phyloP scores from a whole-genome alignment of 2,113 vertebrate species.

The Gambusia holbrooki region DNA sequence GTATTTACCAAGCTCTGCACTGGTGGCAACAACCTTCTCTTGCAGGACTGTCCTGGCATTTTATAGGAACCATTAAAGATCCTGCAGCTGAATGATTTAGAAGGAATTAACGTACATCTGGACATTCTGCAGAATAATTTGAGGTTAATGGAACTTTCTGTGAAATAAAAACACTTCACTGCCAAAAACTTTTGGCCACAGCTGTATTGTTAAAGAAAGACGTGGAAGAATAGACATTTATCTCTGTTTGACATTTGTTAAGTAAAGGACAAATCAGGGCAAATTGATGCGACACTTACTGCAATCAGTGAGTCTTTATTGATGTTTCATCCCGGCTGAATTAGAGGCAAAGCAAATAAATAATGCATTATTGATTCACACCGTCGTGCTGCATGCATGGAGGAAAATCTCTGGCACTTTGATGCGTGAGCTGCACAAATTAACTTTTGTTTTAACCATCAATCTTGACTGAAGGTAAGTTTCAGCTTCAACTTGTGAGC shows the following conservation, averaged over 20 bases:
- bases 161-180: not conserved
- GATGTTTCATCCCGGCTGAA: conserved; percentile 34
- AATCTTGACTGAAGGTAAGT: not conserved
- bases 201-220: not conserved
- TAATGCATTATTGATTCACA: conserved; percentile 56
- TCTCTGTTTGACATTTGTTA: conserved; percentile 21
- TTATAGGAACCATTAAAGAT: too few species aligned
- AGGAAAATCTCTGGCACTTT: conserved; percentile 20
- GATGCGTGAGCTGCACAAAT: not conserved
- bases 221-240: not conserved
- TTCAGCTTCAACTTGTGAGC: conserved; percentile 1
- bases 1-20: too few species aligned
- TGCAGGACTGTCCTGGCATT: too few species aligned
- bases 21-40: too few species aligned
- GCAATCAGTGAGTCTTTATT: conserved; percentile 46
- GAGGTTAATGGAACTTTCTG: not conserved
- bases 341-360: conserved; percentile 62
- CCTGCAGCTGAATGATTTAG: too few species aligned
- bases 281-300: conserved; percentile 42
- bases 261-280: conserved; percentile 39
- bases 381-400: conserved; percentile 5
- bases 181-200: not conserved
- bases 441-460: not conserved
- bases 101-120: too few species aligned
- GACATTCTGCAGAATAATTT: not conserved